Evolutionary conservation across 2,797 vertebrate genomes (phyloP).

Genomic region (Zalophus californianus): DNA sequence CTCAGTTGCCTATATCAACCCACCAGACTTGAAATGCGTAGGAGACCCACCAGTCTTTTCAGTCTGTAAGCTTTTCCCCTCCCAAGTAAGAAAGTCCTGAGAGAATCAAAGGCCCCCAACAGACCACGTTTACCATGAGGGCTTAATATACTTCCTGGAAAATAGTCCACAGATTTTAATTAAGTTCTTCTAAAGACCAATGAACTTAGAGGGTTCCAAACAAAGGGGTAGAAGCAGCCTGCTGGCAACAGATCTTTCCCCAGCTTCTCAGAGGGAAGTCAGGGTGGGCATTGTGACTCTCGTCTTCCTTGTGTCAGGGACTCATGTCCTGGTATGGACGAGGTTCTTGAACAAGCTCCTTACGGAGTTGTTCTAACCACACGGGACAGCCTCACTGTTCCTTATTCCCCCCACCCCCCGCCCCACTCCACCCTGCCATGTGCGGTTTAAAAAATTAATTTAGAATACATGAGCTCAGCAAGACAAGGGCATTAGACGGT

Average conservation of each 20-base stretch:
- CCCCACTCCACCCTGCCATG: neutral
- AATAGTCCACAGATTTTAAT: slow-evolving; percentile 78
- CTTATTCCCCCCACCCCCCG: rapidly evolving
- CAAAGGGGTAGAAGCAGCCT: neutral
- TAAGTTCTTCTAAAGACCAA: slow-evolving; percentile 77
- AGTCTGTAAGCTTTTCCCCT: neutral
- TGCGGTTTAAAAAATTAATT: slow-evolving; percentile 87
- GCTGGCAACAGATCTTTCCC: neutral
- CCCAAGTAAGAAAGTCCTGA: neutral
- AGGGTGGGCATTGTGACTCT: rapidly evolving
- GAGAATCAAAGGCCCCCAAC: slow-evolving; percentile 24
- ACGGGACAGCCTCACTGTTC: neutral
- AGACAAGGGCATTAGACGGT: slow-evolving; percentile 91
- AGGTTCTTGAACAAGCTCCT: slow-evolving; percentile 24
- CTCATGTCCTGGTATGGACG: neutral
- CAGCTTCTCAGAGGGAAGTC: neutral
- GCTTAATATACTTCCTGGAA: slow-evolving; percentile 72
- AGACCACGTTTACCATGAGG: slow-evolving; percentile 59
- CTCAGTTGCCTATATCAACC: neutral
- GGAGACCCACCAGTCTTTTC: neutral
- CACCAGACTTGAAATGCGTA: neutral
- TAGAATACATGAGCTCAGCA: slow-evolving; percentile 92
- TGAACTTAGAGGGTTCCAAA: neutral
- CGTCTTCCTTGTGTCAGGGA: neutral
- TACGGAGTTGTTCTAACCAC: neutral